Evolutionary conservation across 1,140 invertebrate species (phyloP), one percentile per base, ranked within the genome.

Genomic region (Nylanderia fulva): DNA sequence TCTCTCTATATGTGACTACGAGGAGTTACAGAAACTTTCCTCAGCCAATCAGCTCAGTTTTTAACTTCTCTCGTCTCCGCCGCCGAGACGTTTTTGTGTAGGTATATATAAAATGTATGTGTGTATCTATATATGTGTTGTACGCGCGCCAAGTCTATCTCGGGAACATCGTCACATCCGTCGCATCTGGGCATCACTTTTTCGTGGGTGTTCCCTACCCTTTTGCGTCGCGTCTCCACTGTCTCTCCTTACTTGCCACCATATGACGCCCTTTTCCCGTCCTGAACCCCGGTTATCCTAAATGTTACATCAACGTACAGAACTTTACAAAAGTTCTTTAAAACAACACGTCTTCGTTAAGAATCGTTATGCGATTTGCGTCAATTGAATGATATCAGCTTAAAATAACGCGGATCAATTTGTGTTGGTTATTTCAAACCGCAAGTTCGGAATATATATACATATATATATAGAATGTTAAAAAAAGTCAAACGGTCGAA

Each of bases 171-270:
- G 72, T 92, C 92, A 90, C 92, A 94, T 94, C 93, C 93, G 93
- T 90, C 91, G 91, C 93, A 94, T 93, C 92, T 94, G 93, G 93
- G 93, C 92, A 87, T 94, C 91, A 85, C 88, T 89, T 90, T 91
- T 92, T 86, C 72, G 56, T 82, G 39, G 27, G 9, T 48, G 18
- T 58, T 18, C 56, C 39, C 18, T 52, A 9, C 56, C 56, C 45
- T 63, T 61, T 15, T 85, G 36, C 15, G 45, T 48, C 45, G 15
- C 45, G 45, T 85, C 84, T 1, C 58, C 27, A 79, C 27, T 72
- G 24, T 64, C 52, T 60, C 66, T 63, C 58, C 83, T 61, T 76
- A 66, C 89, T 92, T 91, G 85, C 84, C 64, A 63, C 87, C 86
- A 89, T 84, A 84, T 88, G 86, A 86, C 91, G 85, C 86, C 85